A percentile compares a stretch with the other conserved stretches of the same genome.
These are phyloP conservation scores for Philonicus albiceps DNA, from an alignment of 2,888 invertebrate genomes.

Conservation along the genomic window DNA sequence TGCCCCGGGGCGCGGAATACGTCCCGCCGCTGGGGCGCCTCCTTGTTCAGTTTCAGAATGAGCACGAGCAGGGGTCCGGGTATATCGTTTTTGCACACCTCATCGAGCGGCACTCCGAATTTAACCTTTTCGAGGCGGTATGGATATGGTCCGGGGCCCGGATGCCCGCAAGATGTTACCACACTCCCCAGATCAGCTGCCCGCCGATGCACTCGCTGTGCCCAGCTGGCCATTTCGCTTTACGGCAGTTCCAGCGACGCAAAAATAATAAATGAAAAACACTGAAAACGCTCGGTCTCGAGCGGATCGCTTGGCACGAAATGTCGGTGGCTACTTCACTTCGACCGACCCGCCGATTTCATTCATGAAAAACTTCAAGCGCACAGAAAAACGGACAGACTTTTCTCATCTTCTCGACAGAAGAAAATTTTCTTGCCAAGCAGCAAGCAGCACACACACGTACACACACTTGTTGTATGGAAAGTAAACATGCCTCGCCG, in stretches of 20 bases:
- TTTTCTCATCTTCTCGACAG: not conserved
- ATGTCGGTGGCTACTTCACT: not conserved
- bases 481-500: not conserved
- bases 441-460: constrained; percentile 7
- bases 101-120: constrained; percentile 89
- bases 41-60: constrained; percentile 92
- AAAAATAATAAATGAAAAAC: not conserved
- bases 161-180: constrained; percentile 90
- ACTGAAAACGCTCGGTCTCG: not conserved
- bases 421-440: constrained; percentile 10
- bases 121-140: constrained; percentile 91
- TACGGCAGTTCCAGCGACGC: not conserved
- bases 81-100: constrained; percentile 95
- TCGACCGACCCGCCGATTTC: not conserved
- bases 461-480: constrained; percentile 2
- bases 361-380: constrained; percentile 26
- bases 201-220: constrained; percentile 89
- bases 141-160: constrained; percentile 79
- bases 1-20: constrained; percentile 95
- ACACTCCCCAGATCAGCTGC: constrained; percentile 90
- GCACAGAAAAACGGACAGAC: not conserved
- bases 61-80: constrained; percentile 91
- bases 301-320: not conserved
- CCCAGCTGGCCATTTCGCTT: constrained; percentile 83
- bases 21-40: constrained; percentile 91